Evolutionary conservation across 2,797 vertebrate species (phyloP), one percentile per base, ranked within the genome.

Genomic region (Poecile montanus): DNA sequence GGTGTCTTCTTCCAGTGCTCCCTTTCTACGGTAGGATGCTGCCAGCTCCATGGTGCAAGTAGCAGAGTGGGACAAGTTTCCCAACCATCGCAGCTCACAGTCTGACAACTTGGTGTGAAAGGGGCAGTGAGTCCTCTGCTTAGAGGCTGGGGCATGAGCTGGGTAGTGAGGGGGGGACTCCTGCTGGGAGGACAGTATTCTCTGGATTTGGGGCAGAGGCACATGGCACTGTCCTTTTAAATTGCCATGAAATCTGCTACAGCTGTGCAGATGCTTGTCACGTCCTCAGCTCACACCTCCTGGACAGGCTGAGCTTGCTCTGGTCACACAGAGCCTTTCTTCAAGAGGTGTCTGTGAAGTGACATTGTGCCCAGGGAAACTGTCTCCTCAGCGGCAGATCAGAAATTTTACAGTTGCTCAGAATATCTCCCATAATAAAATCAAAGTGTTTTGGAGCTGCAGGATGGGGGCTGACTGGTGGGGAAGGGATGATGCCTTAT

Each of bases 21-120:
- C 22, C 15, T 86, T 44, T 19, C 26, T 0, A 2, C 0, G 0
- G 34, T 22, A 27, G 18, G 29, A 22, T 42, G 57, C n/a, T 80
- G 45, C 20, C 34, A 45, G 6, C 25, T 86, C 44, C 1, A 0
- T 5, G 30, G 23, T 44, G 44, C 23, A 56, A 13, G 48, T 7
- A 63, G 57, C 50, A 85, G 58, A 73, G 63, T 3, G 1, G 51
- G 40, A 77, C 9, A 6, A 0, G 0, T 74, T 76, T 11, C 57
- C 32, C 50, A 80, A 48, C 26, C 2, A 3, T 77, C 42, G 50
- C 50, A 83, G 38, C 53, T 90, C 3, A 3, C 68, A 93, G 58
- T 25, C 47, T 88, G 88, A 78, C 54, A 81, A 25, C 70, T 91
- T 68, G 58, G 34, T 2, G 2, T 93, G 73, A 90, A 89, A 78